Evolutionary conservation across 2,797 vertebrate species (phyloP).

Genomic region (Salarias fasciatus): DNA sequence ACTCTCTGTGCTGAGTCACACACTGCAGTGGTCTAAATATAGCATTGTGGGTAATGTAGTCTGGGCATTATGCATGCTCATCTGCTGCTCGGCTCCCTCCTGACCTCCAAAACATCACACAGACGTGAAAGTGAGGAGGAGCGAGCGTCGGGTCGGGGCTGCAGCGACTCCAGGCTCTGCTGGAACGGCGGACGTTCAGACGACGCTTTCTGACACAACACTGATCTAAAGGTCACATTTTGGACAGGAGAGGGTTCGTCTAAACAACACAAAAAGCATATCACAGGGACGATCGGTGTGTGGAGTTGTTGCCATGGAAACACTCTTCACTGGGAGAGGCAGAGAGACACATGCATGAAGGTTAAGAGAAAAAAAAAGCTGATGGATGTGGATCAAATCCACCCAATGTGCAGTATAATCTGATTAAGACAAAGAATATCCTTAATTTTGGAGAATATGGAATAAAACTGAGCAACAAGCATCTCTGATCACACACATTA

Average conservation of each 20-base stretch:
- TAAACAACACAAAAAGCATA: slow-evolving; percentile 5
- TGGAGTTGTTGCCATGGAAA: slow-evolving; percentile 64
- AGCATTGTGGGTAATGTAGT: slow-evolving; percentile 75
- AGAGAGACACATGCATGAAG: background rate
- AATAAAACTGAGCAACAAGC: too few relatives aligned
- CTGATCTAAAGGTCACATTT: background rate
- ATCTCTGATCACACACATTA: too few relatives aligned
- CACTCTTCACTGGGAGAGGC: slow-evolving; percentile 19
- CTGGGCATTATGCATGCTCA: slow-evolving; percentile 24
- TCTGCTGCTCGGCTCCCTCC: slow-evolving; percentile 17
- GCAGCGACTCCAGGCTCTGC: too few relatives aligned
- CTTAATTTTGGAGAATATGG: too few relatives aligned
- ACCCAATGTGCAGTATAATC: too few relatives aligned
- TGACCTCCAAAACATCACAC: slow-evolving; percentile 13
- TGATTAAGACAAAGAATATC: too few relatives aligned
- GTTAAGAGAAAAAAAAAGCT: slow-evolving; percentile 5
- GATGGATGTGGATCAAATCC: too few relatives aligned
- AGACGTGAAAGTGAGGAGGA: slow-evolving; percentile 10
- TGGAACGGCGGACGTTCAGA: too few relatives aligned
- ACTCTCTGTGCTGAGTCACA: slow-evolving; percentile 74
- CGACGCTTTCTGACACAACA: background rate
- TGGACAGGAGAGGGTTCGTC: too few relatives aligned
- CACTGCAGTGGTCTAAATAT: slow-evolving; percentile 81
- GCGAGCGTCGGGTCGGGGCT: background rate
- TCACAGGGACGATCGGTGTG: slow-evolving; percentile 19